These are phyloP conservation scores for Linnaemya vulpina DNA, from an alignment of 2,888 invertebrate species.

Conservation along the genomic window DNA sequence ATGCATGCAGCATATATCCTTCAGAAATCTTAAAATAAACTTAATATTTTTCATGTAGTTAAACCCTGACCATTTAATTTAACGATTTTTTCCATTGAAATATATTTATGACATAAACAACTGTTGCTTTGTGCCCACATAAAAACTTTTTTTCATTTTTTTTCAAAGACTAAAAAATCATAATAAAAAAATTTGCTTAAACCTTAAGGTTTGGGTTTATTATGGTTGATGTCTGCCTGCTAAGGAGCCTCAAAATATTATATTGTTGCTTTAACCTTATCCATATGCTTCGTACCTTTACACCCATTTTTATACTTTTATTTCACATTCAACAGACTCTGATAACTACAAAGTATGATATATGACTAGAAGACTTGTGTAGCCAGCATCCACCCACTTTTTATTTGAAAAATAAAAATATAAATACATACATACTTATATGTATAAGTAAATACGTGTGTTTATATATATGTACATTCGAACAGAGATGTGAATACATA, in stretches of 20 bases:
- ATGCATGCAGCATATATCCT: not conserved
- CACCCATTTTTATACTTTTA: constrained; percentile 25
- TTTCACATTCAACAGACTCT: constrained; percentile 19
- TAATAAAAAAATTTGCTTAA: not conserved
- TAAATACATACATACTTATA: not conserved
- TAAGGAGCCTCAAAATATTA: not conserved
- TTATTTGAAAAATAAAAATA: constrained; percentile 12
- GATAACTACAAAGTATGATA: constrained; percentile 30
- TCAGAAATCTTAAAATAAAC: constrained; percentile 14
- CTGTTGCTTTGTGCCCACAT: constrained; percentile 51
- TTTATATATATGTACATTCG: not conserved
- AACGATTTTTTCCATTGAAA: not conserved
- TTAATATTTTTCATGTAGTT: constrained; percentile 1
- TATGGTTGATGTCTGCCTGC: constrained; percentile 7
- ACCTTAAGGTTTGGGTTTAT: constrained; percentile 30
- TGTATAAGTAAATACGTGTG: not conserved
- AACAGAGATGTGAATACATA: not conserved
- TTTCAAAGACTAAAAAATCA: not conserved
- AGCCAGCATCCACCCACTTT: constrained; percentile 68
- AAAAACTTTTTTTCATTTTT: not conserved
- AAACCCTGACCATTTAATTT: constrained; percentile 29
- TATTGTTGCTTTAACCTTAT: not conserved
- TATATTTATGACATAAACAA: constrained; percentile 13
- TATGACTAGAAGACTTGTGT: constrained; percentile 30
- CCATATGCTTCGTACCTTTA: constrained; percentile 23